Base-by-base conservation (phyloP, 2,113 vertebrate genomes). In the Mixornis gularis region DNA sequence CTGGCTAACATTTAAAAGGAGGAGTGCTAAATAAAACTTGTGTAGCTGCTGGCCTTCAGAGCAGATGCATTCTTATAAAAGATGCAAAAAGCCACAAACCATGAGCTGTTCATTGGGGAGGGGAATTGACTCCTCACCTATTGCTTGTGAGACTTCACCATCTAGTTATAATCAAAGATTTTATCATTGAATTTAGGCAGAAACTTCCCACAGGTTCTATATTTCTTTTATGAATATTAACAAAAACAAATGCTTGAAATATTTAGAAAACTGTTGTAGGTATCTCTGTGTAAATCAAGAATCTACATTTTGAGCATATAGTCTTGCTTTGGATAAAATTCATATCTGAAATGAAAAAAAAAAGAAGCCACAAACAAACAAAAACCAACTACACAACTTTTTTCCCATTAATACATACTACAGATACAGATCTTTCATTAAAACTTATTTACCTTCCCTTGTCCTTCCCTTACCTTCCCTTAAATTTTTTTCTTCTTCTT, bases 301-400 rank as follows among this genome's bases (percentile, higher is more conserved):
- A 78, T 78, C 58, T 89, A 17, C 41, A 72, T 89, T 89, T 85
- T 90, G 82, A 94, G 46, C 70, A 60, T 41, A 65, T 21, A 68
- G 55, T 74, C 74, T 58, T 79, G 30, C 63, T 94, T 82, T 85
- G 65, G 68, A 53, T 64, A 81, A 92, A 96, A 95, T 58, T 92
- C 8, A 53, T 66, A 21, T 78, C 70, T 89, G 51, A 92, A 83
- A 65, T 52, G 5, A 16, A 41, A 72, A 60, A 34, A 43, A 49
- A 21, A 78, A 43, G n/a, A 68, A 48, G 6, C 9, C 59, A 25
- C 48, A 85, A 71, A 4, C 29, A 44, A 55, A 36, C 43, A 36
- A 62, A 64, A 63, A 55, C 3, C 25, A 66, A 22, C 4, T 13
- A 68, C 40, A 13, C 36, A 56, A 16, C 48, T 81, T 89, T 89